Evolutionary conservation across 92 coral and sea anemone species (phyloP), one percentile per base, ranked within the genome.

Genomic region (Porites lobata): DNA sequence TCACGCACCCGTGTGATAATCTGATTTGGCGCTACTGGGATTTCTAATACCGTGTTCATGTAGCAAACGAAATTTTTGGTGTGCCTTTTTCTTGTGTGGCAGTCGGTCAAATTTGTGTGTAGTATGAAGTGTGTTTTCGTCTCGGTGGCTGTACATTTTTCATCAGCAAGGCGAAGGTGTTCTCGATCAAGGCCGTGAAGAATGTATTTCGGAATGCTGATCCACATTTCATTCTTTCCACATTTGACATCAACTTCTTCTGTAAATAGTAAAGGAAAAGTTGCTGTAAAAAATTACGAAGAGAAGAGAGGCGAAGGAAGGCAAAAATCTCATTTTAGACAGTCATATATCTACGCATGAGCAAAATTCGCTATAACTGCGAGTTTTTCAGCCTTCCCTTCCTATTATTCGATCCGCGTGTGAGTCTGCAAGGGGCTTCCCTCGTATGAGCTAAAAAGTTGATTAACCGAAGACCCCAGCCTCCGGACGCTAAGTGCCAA

Each of bases 151-250:
- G 68, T 57, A 10, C 89, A 85, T 12, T 47, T 65, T 6, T 38
- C 76, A 75, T 85, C 89, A 19, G 24, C n/a, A 13, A 85, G 89
- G 18, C 89, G 89, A 52, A 85, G 69, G 68, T 85, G 89, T 7
- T 85, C 89, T 15, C 58, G 38, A 67, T 76, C 84, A 38, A 85
- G 66, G 22, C 84, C 84, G 0, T 8, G 67, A 6, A 85, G 89
- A 54, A 77, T 58, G 18, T 12, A 2, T 38, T 68, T 85, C 8
- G 84, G 89, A 76, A 85, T 78, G 62, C 76, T 85, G 29, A 85
- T 85, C 67, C 9, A 18, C 89, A 85, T 85, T 9, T 77, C 89
- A 54, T 76, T 67, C 76, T 85, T n/a, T n/a, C 77, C 77, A 14
- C 89, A 85, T n/a, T 67, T 77, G 50, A 85, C 57, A 19, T 59